Conservation (phyloP, 92 coral and sea anemone species). For the Porites cylindrica region DNA sequence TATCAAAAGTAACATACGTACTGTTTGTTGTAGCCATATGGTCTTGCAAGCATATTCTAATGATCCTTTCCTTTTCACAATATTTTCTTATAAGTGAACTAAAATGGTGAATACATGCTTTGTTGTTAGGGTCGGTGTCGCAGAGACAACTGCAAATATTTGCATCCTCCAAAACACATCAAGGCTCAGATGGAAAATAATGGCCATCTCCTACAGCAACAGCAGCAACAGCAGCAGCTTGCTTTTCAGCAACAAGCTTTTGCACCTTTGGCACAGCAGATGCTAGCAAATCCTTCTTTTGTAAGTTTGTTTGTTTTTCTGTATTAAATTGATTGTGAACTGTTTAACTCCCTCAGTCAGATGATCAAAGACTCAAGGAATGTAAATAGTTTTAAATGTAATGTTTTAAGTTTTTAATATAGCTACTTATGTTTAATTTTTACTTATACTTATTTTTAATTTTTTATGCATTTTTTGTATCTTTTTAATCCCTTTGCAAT, state of each 20-base stretch:
- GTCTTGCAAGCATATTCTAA: neutral
- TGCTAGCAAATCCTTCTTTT: slow-evolving; percentile 90
- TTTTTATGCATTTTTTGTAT: too few species aligned
- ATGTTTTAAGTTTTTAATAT: too few species aligned
- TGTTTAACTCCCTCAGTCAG: too few species aligned
- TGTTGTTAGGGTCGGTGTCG: slow-evolving; percentile 87
- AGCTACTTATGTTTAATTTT: too few species aligned
- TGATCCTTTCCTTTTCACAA: too few species aligned
- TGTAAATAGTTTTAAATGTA: too few species aligned
- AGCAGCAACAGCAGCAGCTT: slow-evolving; percentile 82
- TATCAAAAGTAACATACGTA: neutral
- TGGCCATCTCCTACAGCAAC: slow-evolving; percentile 93
- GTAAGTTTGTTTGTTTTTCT: slow-evolving; percentile 60
- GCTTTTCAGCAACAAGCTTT: slow-evolving; percentile 77
- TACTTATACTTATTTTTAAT: too few species aligned
- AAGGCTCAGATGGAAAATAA: slow-evolving; percentile 96
- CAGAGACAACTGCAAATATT: slow-evolving; percentile 95
- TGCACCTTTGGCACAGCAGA: slow-evolving; percentile 88
- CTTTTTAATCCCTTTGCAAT: too few species aligned
- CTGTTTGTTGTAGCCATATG: neutral
- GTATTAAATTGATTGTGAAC: too few species aligned
- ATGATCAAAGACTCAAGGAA: too few species aligned
- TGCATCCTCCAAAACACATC: slow-evolving; percentile 97
- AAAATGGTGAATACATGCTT: neutral
- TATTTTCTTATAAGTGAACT: neutral